These are phyloP conservation scores for Malthinus seriepunctatus DNA, from an alignment of 2,888 invertebrate genomes.

Conservation along the genomic window DNA sequence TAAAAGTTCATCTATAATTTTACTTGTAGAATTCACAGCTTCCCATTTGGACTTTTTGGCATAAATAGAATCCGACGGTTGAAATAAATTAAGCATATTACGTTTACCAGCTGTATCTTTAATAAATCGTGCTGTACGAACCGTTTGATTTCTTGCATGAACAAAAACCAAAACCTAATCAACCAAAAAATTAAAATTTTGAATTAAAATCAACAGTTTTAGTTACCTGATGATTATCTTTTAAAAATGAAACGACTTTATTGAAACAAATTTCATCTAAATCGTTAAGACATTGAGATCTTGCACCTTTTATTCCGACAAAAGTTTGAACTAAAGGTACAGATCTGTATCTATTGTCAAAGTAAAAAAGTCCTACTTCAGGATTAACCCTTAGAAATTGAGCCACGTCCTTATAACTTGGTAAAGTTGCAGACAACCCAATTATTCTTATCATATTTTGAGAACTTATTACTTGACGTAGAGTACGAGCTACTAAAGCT, in stretches of 20 bases:
- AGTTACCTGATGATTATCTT: slow-evolving; percentile 83
- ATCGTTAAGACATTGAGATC: slow-evolving; percentile 60
- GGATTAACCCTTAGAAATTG: slow-evolving; percentile 93
- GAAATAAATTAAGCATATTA: slow-evolving; percentile 71
- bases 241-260: slow-evolving; percentile 80
- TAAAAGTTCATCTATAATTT: slow-evolving; percentile 81
- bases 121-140: slow-evolving; percentile 82
- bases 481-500: slow-evolving; percentile 92
- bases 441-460: slow-evolving; percentile 97
- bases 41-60: slow-evolving; percentile 72
- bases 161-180: slow-evolving; percentile 89
- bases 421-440: slow-evolving; percentile 94
- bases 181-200: neutral
- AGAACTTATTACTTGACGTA: slow-evolving; percentile 88
- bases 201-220: neutral
- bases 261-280: slow-evolving; percentile 95
- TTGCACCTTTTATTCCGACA: slow-evolving; percentile 56
- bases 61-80: slow-evolving; percentile 67
- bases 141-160: slow-evolving; percentile 95
- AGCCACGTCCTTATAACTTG: slow-evolving; percentile 97
- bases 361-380: slow-evolving; percentile 88
- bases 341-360: slow-evolving; percentile 91
- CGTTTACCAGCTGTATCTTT: slow-evolving; percentile 80
- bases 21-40: slow-evolving; percentile 67
- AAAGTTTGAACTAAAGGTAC: slow-evolving; percentile 93